Percentiles rank a stretch among this genome's conserved stretches.
phyloP scores from a whole-genome alignment of 2,113 vertebrate species.

The Rhea americana region DNA sequence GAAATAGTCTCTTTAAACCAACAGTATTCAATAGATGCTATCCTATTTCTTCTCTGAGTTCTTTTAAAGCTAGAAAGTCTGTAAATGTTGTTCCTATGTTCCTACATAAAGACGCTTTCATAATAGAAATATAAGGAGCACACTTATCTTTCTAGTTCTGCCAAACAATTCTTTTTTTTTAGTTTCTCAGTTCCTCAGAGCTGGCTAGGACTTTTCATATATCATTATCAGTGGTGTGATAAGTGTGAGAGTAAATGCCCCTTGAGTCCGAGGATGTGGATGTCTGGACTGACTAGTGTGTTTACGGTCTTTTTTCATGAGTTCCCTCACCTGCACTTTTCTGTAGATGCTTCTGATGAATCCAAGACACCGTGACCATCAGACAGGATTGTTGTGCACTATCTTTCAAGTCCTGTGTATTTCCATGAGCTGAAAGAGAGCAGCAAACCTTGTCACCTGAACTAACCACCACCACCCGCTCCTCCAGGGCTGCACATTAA shows the following conservation, averaged over 20 bases:
- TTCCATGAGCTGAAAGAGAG: background rate
- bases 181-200: background rate
- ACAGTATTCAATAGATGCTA: background rate
- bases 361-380: background rate
- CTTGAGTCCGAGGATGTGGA: accelerated
- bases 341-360: background rate
- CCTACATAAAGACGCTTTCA: background rate
- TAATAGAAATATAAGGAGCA: background rate
- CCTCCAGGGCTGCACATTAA: conserved; percentile 20
- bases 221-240: background rate
- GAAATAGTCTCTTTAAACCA: background rate
- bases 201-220: background rate
- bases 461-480: background rate
- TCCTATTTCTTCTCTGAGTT: background rate
- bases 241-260: background rate
- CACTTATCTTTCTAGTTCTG: background rate
- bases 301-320: background rate
- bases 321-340: background rate
- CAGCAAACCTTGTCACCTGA: background rate
- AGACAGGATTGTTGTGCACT: conserved; percentile 4
- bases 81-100: background rate
- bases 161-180: background rate
- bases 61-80: background rate
- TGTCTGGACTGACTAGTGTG: background rate
- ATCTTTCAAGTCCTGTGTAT: background rate